These are phyloP conservation scores for Telenomus remus DNA, from an alignment of 1,140 invertebrate genomes.

Conservation along the genomic window DNA sequence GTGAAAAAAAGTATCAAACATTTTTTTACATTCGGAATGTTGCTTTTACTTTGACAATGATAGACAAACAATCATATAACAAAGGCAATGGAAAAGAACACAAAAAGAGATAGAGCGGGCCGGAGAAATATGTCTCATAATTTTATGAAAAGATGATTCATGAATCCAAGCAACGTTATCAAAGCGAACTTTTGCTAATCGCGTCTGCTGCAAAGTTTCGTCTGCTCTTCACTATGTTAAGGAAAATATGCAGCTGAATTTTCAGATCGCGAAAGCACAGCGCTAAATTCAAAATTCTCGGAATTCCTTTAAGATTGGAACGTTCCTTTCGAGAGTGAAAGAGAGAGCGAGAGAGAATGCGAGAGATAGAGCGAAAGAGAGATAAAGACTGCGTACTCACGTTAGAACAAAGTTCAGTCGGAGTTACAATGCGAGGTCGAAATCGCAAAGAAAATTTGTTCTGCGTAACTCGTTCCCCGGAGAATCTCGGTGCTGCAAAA, in stretches of 20 bases:
- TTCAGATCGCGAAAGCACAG: conserved; percentile 64
- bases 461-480: conserved; percentile 43
- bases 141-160: conserved; percentile 57
- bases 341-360: conserved; percentile 31
- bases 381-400: conserved; percentile 2
- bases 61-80: not conserved
- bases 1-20: no score
- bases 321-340: conserved; percentile 56
- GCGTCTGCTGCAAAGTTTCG: conserved; percentile 57
- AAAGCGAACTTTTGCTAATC: conserved; percentile 62
- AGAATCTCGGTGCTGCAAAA: conserved; percentile 23
- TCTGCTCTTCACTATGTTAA: conserved; percentile 55
- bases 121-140: conserved; percentile 47
- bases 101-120: conserved; percentile 16
- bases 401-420: conserved; percentile 54
- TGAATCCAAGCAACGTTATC: conserved; percentile 58
- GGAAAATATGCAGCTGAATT: conserved; percentile 64
- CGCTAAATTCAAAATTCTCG: conserved; percentile 67
- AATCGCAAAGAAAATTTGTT: conserved; percentile 62
- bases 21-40: no score
- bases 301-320: conserved; percentile 67
- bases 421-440: conserved; percentile 58
- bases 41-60: no score
- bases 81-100: not conserved
- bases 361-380: conserved; percentile 7